Evolutionary conservation across 2,888 invertebrate genomes (phyloP), one percentile per base, ranked within the genome.

Genomic region (Lasius fuliginosus): DNA sequence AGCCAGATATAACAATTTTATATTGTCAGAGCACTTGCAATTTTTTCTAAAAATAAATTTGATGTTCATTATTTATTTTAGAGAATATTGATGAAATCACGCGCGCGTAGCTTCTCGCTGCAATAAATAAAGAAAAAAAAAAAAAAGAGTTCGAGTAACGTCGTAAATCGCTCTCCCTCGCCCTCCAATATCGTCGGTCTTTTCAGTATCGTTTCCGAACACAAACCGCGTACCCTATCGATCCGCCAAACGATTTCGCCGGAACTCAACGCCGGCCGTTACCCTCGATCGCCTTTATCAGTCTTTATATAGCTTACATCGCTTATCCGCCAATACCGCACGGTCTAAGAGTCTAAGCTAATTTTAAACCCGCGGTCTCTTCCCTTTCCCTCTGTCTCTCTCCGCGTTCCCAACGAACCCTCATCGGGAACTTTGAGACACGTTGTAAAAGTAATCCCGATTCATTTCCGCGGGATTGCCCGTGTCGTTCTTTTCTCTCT

Each of bases 261-360:
- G 58, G 56, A 69, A 71, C 18, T 71, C 46, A 12, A 0, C 33
- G 33, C 5, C 71, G 36, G 27, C 27, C 71, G 73, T 71, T 71
- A 49, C 49, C 60, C 79, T 79, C 79, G 60, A 79, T 79, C 79
- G 68, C 42, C 30, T 68, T 67, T 68, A 73, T 71, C 71, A 79
- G 30, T 60, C 36, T 36, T 49, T 49, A 49, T 49, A 49, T 15
- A 73, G 85, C 56, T 23, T 87, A 85, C 86, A 88, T 89, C 88
- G 86, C 89, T 89, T 90, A 90, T 91, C 91, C 90, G 84, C 86
- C 88, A 89, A 90, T 91, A 89, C 87, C 89, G 88, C 82, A 79
- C 87, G 87, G 90, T 88, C 89, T 91, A 90, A 92, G 91, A 87
- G 90, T 88, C 89, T 91, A 90, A 92, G 91, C 92, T 92, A 92